phyloP scores from a whole-genome alignment of 2,113 vertebrate species.

The Aix galericulata region DNA sequence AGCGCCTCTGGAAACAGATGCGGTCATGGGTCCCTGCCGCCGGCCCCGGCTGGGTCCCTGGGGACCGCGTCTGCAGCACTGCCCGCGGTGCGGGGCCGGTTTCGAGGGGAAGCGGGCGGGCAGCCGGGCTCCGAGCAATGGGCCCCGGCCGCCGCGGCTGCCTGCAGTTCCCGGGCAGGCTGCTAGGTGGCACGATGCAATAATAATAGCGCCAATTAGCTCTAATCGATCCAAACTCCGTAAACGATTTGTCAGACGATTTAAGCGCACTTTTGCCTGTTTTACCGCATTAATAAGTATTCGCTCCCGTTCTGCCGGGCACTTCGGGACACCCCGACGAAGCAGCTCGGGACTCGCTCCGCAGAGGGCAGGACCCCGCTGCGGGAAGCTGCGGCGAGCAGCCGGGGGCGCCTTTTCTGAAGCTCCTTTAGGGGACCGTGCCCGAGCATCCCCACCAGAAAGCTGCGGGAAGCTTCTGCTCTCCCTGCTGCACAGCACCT shows the following conservation, averaged over 20 bases:
- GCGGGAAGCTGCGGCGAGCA: background rate
- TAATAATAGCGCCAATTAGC: background rate
- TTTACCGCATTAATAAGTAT: accelerated
- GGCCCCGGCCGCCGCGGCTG: background rate
- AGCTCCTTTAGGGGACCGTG: background rate
- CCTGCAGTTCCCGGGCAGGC: slow-evolving; percentile 56
- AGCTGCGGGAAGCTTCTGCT: too few relatives aligned
- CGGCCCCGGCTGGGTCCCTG: background rate
- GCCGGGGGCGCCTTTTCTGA: background rate
- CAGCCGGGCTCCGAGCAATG: too few relatives aligned
- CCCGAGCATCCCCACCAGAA: too few relatives aligned
- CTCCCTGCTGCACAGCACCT: too few relatives aligned
- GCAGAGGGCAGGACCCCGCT: too few relatives aligned
- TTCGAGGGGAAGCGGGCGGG: background rate
- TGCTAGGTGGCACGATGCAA: slow-evolving; percentile 71
- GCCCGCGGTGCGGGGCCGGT: background rate
- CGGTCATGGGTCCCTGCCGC: accelerated
- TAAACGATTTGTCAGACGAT: background rate
- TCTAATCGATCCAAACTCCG: background rate
- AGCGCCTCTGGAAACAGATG: background rate
- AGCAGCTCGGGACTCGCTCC: background rate
- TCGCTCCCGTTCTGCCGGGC: accelerated
- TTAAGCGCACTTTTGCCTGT: background rate
- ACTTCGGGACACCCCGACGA: background rate
- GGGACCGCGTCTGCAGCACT: accelerated